Percentiles rank a stretch among this genome's conserved stretches.
phyloP scores from a whole-genome alignment of 2,888 invertebrate species.

The Tenodera sinensis region DNA sequence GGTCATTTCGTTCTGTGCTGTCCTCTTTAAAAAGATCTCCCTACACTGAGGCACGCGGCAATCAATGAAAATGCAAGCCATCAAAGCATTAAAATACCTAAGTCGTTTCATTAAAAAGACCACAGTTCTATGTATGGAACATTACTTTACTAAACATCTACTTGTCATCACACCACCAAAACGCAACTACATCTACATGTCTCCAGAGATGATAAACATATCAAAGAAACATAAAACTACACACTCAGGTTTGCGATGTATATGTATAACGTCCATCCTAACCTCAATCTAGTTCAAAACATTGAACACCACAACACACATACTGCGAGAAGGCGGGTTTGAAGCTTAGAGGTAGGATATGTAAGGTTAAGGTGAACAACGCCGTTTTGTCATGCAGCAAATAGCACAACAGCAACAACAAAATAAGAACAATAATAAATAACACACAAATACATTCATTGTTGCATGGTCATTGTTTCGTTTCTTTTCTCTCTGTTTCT shows the following conservation, averaged over 20 bases:
- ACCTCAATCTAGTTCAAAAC: not conserved
- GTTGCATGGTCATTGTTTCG: not conserved
- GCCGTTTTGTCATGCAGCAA: not conserved
- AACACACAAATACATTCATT: not conserved
- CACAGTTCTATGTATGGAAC: not conserved
- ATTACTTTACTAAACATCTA: not conserved
- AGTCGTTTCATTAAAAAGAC: not conserved
- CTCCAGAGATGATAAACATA: not conserved
- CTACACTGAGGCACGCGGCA: not conserved
- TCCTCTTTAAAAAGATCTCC: not conserved
- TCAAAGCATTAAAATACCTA: not conserved
- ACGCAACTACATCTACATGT: not conserved
- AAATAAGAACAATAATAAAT: not conserved
- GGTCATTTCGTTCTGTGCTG: not conserved
- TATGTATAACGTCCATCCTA: not conserved
- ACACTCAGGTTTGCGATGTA: not conserved
- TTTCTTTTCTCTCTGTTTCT: not conserved
- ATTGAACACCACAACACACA: not conserved
- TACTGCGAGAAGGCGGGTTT: not conserved
- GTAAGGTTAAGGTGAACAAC: not conserved
- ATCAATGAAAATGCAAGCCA: not conserved
- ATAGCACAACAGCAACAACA: not conserved
- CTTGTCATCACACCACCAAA: not conserved
- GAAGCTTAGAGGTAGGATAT: not conserved
- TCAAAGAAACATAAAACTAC: not conserved